These are phyloP conservation scores for Agapostemon virescens DNA, from an alignment of 2,888 invertebrate species.

Conservation along the genomic window DNA sequence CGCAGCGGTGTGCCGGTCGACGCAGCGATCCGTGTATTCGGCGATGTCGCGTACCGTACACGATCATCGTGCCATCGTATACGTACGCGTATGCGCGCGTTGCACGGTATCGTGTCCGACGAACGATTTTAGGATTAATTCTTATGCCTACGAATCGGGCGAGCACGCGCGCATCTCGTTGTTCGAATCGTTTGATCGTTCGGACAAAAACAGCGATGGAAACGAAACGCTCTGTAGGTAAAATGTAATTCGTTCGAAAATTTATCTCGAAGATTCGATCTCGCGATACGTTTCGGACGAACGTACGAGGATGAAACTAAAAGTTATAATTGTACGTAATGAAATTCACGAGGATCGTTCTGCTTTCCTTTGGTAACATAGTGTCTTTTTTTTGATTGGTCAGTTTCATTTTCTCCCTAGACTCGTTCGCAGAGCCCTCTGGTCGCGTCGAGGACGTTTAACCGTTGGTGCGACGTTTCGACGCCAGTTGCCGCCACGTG, in stretches of 20 bases:
- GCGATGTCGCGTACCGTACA: too few species aligned
- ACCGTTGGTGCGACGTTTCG: background rate
- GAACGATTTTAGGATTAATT: too few species aligned
- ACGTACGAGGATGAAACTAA: background rate
- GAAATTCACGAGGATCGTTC: background rate
- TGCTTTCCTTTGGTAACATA: background rate
- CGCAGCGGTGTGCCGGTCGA: too few species aligned
- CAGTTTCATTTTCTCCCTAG: conserved; percentile 51
- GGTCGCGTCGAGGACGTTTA: background rate
- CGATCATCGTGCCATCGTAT: too few species aligned
- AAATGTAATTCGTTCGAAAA: background rate
- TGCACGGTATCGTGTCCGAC: too few species aligned
- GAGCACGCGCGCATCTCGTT: too few species aligned
- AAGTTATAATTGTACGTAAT: background rate
- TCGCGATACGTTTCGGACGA: background rate
- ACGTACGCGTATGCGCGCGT: too few species aligned
- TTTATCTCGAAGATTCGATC: background rate
- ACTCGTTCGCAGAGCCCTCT: background rate
- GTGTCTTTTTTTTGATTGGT: conserved; percentile 13
- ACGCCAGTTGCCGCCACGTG: conserved; percentile 39
- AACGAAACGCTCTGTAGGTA: background rate
- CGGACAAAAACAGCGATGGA: too few species aligned
- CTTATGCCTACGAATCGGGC: too few species aligned
- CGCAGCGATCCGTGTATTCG: too few species aligned
- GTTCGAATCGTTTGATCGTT: too few species aligned